These are phyloP conservation scores for Chrysoperla carnea DNA, from an alignment of 1,140 invertebrate genomes.

Conservation along the genomic window DNA sequence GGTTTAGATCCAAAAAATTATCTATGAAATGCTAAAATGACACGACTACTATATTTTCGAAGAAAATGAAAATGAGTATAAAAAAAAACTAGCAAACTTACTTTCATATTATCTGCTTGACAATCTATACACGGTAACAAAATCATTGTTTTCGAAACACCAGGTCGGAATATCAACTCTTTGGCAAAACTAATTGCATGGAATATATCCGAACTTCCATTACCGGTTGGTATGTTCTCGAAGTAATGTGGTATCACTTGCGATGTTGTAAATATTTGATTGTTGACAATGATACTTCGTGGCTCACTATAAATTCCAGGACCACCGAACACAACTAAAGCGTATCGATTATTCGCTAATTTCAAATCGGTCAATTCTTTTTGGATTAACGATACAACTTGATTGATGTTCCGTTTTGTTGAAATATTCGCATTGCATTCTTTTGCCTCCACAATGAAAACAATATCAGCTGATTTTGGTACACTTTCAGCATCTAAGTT, in stretches of 20 bases:
- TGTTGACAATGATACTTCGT: slow-evolving; percentile 44
- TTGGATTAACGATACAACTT: slow-evolving; percentile 40
- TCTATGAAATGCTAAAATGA: too few relatives aligned
- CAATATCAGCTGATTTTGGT: slow-evolving; percentile 57
- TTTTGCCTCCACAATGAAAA: slow-evolving; percentile 78
- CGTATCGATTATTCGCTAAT: slow-evolving; percentile 45
- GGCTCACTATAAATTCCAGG: slow-evolving; percentile 48
- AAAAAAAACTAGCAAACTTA: slow-evolving; percentile 19
- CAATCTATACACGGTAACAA: slow-evolving; percentile 64
- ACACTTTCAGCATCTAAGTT: slow-evolving; percentile 28
- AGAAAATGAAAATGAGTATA: too few relatives aligned
- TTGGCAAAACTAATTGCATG: slow-evolving; percentile 56
- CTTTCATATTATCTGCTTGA: slow-evolving; percentile 43
- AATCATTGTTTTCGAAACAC: slow-evolving; percentile 68
- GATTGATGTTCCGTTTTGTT: slow-evolving; percentile 42
- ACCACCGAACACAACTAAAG: slow-evolving; percentile 66
- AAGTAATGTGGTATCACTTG: slow-evolving; percentile 38
- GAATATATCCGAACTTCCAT: slow-evolving; percentile 50
- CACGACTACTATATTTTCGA: too few relatives aligned
- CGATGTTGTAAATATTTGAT: slow-evolving; percentile 41
- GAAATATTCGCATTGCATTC: slow-evolving; percentile 53
- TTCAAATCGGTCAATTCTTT: slow-evolving; percentile 42
- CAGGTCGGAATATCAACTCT: slow-evolving; percentile 60
- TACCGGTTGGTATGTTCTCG: slow-evolving; percentile 39
- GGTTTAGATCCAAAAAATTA: too few relatives aligned